Evolutionary conservation across 2,888 invertebrate genomes (phyloP), one percentile per base, ranked within the genome.

Genomic region (Tiliacea aurago): DNA sequence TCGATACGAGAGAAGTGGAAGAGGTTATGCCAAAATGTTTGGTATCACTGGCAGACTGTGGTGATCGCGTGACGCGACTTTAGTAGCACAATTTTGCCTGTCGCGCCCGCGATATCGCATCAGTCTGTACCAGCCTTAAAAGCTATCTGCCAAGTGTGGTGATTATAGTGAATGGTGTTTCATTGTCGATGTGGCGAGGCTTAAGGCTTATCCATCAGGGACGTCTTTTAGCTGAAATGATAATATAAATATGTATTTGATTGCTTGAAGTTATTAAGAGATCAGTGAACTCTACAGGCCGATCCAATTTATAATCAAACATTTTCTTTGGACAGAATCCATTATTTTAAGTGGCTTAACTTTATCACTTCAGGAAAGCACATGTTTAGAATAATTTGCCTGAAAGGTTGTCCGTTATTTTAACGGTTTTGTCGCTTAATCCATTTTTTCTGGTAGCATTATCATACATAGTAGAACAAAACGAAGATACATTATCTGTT

Each of bases 381-480:
- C 55, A 63, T 64, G 69, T 73, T 69, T 78, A 62, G 67, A 64
- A 74, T 75, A 74, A 80, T 80, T 80, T 71, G 65, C 83, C 61
- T 33, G 62, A 66, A 69, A 75, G 55, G 55, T 59, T 71, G 68
- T 49, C 68, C 62, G 75, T 84, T 80, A 81, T 69, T 71, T 80
- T 71, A 84, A 81, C 76, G 51, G 62, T 59, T 74, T 70, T 65
- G 70, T 80, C 68, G 65, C 75, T 71, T 80, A 72, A 79, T 86
- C 81, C 78, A 80, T 84, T 78, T 78, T 83, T 83, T 80, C 73
- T 49, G 75, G 83, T 75, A 80, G 18, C 45, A 77, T 73, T 83
- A 83, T 66, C 81, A 84, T 83, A 74, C 80, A 81, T 81, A 86
- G 76, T 78, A 78, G 13, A 53, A 74, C 76, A 86, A 84, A 84